Conservation (phyloP, 2,113 vertebrate species). For the Lichenostomus cassidix region DNA sequence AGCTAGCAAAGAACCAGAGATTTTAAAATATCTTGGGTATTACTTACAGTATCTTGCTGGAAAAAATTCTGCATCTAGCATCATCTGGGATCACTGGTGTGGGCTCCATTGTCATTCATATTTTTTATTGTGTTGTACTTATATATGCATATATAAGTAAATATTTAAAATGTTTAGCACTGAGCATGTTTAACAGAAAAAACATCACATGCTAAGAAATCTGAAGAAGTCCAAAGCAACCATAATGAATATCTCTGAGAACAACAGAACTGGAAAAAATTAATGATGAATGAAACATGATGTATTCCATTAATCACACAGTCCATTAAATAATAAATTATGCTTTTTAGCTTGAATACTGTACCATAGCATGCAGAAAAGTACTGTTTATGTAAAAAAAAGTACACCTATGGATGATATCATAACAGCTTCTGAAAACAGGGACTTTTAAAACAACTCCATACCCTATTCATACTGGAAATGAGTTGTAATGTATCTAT, state of each 20-base stretch:
- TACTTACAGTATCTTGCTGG: background rate
- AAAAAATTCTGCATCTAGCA: background rate
- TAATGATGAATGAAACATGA: conserved; percentile 31
- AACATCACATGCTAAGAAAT: background rate
- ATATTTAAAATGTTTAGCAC: background rate
- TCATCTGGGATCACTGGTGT: background rate
- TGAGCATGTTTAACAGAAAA: background rate
- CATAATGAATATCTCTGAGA: background rate
- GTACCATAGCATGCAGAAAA: background rate
- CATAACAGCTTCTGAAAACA: background rate
- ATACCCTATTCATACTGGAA: background rate
- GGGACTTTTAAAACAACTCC: conserved; percentile 39
- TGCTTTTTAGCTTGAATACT: conserved; percentile 19
- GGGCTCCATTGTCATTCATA: fast-evolving
- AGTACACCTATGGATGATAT: background rate
- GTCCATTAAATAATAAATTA: conserved; percentile 39
- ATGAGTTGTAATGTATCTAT: background rate
- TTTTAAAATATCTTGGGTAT: background rate
- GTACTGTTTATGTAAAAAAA: conserved; percentile 3
- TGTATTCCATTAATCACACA: conserved; percentile 45
- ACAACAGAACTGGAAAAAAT: background rate
- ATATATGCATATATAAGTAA: background rate
- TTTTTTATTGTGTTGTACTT: background rate
- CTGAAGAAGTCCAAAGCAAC: background rate
- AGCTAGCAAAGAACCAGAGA: background rate